A percentile compares a stretch with the other conserved stretches of the same genome.
Evolutionary conservation across 2,888 invertebrate genomes (phyloP).

Genomic region (Diabrotica balteata): DNA sequence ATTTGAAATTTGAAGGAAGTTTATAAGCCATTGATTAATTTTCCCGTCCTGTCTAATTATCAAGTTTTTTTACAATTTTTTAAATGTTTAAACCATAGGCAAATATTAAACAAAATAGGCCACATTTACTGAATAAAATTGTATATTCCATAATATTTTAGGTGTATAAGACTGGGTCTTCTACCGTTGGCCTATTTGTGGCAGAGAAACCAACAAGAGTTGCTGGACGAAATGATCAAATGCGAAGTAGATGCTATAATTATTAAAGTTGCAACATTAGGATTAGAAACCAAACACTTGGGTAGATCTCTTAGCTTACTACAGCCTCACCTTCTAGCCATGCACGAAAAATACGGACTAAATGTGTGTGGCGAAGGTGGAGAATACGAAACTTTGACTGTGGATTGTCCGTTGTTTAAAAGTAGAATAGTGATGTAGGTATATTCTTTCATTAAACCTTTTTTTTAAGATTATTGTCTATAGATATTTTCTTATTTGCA

Average conservation of each 20-base stretch:
- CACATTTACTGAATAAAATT: too few relatives aligned
- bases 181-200: slow-evolving; percentile 93
- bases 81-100: too few relatives aligned
- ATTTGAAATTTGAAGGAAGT: background rate
- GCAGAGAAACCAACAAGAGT: slow-evolving; percentile 92
- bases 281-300: slow-evolving; percentile 88
- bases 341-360: slow-evolving; percentile 93
- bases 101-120: too few relatives aligned
- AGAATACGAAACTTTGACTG: slow-evolving; percentile 97
- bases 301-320: slow-evolving; percentile 86
- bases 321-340: slow-evolving; percentile 84
- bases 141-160: slow-evolving; percentile 54
- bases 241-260: slow-evolving; percentile 92
- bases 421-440: slow-evolving; percentile 90
- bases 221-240: slow-evolving; percentile 96
- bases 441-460: slow-evolving; percentile 19
- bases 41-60: too few relatives aligned
- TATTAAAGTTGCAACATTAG: slow-evolving; percentile 94
- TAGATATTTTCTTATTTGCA: slow-evolving; percentile 54
- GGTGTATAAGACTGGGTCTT: slow-evolving; percentile 89
- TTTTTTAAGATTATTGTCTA: slow-evolving; percentile 9
- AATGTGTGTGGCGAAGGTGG: slow-evolving; percentile 99
- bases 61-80: too few relatives aligned
- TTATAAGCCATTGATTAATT: too few relatives aligned
- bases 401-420: slow-evolving; percentile 95